Base-by-base conservation (phyloP, 2,888 invertebrate genomes). In the Drosophila percnosoma region DNA sequence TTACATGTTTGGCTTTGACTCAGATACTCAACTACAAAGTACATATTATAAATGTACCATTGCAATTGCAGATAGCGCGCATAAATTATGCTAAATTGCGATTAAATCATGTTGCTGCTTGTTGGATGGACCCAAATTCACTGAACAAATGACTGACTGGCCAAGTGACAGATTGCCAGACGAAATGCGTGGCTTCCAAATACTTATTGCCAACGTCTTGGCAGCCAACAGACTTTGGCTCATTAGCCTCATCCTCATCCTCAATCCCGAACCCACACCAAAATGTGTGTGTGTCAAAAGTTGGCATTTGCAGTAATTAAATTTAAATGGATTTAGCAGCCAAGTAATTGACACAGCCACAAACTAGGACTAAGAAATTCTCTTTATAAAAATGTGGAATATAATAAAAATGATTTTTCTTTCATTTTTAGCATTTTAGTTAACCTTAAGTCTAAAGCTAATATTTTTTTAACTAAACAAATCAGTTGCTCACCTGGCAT, bases 271-370 rank as follows among this genome's bases (percentile, higher is more conserved):
- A 24, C 33, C 63, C 21, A 18, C 40, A 18, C 45, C 58, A 31
- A 36, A 75, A 70, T 49, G 1, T 49, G 33, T 34, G 72, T 82
- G 76, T 75, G 89, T 75, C 80, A 73, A 71, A 82, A 88, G 83
- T 86, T 89, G 67, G 53, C 73, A 83, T 86, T 86, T 59, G 59
- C 83, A 83, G 87, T 88, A 86, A 88, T 82, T 88, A 82, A 83
- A 88, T 80, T 83, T 64, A 89, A 86, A 86, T 83, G 83, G 73
- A 88, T 86, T 83, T 66, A 61, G 53, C 60, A 75, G 82, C 24
- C 60, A 68, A 61, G 49, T 45, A 73, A 51, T 57, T 74, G 1
- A 33, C n/a, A 52, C 18, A 45, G 27, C 52, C 31, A 51, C 18
- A 42, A 45, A 18, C 18, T 34, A 51, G 27, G 54, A 36, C 38